Conservation (phyloP, 2,113 vertebrate genomes). For the Elanoides forficatus region DNA sequence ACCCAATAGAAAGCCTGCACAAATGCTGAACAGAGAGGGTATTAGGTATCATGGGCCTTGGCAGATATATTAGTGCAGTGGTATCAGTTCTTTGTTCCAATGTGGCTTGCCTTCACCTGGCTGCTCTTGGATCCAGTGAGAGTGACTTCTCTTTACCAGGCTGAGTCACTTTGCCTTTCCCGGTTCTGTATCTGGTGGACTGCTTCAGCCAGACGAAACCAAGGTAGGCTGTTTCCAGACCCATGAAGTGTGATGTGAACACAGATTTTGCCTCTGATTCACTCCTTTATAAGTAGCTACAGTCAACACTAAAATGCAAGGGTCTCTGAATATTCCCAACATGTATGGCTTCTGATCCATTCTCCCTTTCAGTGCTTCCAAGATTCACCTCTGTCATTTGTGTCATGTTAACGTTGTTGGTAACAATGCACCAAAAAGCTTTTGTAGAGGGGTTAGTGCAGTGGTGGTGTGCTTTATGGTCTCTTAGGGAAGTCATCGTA, state of each 20-base stretch:
- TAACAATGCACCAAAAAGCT: background rate
- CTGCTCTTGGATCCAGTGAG: background rate
- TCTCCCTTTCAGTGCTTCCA: background rate
- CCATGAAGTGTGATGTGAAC: background rate
- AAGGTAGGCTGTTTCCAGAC: background rate
- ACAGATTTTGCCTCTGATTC: background rate
- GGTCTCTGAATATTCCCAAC: background rate
- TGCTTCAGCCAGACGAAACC: background rate
- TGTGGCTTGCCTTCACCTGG: background rate
- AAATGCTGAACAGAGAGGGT: background rate
- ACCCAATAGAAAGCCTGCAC: background rate
- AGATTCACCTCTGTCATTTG: background rate
- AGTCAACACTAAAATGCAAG: background rate
- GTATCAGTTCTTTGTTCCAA: background rate
- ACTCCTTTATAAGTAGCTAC: background rate
- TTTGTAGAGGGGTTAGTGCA: background rate
- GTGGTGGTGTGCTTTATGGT: background rate
- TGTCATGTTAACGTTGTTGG: fast-evolving
- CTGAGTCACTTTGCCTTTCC: background rate
- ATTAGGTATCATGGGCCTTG: background rate
- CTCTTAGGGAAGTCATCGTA: background rate
- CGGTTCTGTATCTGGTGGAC: background rate
- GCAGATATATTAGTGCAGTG: background rate
- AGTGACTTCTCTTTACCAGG: background rate
- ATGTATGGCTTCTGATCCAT: fast-evolving